Conservation (phyloP, 2,797 vertebrate genomes). For the Peromyscus melanophrys region DNA sequence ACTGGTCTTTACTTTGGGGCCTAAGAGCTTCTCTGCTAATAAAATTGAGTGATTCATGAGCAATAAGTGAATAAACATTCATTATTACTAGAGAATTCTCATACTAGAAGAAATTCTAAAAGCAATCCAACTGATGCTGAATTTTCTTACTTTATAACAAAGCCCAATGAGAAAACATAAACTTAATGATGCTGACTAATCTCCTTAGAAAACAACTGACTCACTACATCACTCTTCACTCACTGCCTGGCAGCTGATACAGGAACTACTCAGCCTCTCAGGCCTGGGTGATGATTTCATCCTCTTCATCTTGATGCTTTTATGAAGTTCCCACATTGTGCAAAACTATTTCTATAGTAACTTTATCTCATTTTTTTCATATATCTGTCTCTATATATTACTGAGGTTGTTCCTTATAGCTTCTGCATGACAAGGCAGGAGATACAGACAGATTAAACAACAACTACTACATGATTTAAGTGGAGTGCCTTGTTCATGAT, state of each 20-base stretch:
- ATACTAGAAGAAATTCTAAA: background rate
- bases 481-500: background rate
- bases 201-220: background rate
- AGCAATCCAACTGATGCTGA: constrained; percentile 37
- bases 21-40: background rate
- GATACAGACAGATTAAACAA: constrained; percentile 2
- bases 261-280: background rate
- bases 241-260: background rate
- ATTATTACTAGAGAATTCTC: background rate
- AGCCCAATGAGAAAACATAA: constrained; percentile 25
- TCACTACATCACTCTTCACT: background rate
- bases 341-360: constrained; percentile 8
- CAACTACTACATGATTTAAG: background rate
- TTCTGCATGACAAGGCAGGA: background rate
- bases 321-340: background rate
- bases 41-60: background rate
- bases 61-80: background rate
- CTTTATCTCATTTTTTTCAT: background rate
- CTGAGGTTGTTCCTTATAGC: background rate
- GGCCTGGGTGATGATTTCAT: constrained; percentile 27
- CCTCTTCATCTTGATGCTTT: constrained; percentile 29
- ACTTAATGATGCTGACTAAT: background rate
- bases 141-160: constrained; percentile 22
- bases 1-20: background rate
- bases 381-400: background rate